These are phyloP conservation scores for Taenioides sp. DNA, from an alignment of 2,797 vertebrate species.

Conservation along the genomic window DNA sequence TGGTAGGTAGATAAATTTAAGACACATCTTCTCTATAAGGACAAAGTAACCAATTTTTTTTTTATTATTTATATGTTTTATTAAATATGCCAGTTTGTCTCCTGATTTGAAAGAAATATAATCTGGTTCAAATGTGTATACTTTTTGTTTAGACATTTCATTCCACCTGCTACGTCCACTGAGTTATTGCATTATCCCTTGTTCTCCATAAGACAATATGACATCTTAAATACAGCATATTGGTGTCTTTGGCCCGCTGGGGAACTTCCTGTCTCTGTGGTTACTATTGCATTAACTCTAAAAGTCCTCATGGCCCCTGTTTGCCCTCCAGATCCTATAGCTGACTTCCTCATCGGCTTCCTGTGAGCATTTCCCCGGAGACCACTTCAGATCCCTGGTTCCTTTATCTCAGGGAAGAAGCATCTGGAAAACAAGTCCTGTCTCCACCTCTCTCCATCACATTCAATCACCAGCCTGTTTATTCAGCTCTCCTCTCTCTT, in stretches of 20 bases:
- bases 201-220: neutral
- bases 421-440: constrained; percentile 64
- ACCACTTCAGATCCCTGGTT: constrained; percentile 41
- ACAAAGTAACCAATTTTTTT: too few relatives aligned
- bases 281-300: constrained; percentile 22
- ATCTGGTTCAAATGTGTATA: neutral
- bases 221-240: constrained; percentile 28
- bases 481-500: constrained; percentile 54
- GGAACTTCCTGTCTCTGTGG: constrained; percentile 34
- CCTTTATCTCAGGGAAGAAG: constrained; percentile 58
- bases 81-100: too few relatives aligned
- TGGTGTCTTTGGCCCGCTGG: constrained; percentile 37
- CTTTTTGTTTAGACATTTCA: neutral
- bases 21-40: too few relatives aligned
- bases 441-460: constrained; percentile 64
- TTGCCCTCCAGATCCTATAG: constrained; percentile 48
- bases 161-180: neutral
- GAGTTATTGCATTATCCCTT: neutral
- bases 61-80: too few relatives aligned
- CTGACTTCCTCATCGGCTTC: constrained; percentile 41
- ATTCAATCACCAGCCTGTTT: constrained; percentile 62
- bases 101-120: neutral
- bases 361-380: constrained; percentile 53
- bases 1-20: too few relatives aligned
- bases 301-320: constrained; percentile 48